These are phyloP conservation scores for Zygothrica quintamaculata DNA, from an alignment of 2,888 invertebrate genomes.

Conservation along the genomic window DNA sequence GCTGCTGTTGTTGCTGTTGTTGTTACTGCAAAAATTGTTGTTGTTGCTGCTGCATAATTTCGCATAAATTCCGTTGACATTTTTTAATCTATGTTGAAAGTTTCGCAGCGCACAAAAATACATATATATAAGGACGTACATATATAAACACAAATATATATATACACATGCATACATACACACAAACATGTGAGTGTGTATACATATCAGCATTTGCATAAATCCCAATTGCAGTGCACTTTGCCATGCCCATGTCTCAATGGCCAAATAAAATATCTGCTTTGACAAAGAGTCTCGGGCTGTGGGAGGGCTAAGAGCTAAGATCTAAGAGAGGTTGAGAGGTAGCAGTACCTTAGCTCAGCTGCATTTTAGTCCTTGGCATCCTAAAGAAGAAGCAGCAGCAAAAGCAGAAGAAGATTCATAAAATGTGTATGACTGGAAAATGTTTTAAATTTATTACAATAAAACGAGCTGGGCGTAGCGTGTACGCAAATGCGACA, in stretches of 20 bases:
- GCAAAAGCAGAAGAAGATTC: no score
- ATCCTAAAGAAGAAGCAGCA: no score
- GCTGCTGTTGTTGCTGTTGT: conserved; percentile 28
- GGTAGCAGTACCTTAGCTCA: conserved; percentile 51
- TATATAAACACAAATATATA: neutral
- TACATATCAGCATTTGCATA: conserved; percentile 70
- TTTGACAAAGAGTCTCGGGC: conserved; percentile 13
- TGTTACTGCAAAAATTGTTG: no score
- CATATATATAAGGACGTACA: conserved; percentile 4
- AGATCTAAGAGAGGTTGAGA: neutral
- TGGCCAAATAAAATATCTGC: conserved; percentile 77
- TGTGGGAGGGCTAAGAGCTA: conserved; percentile 11
- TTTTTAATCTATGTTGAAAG: conserved; percentile 77
- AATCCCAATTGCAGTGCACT: conserved; percentile 79
- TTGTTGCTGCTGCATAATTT: conserved; percentile 65
- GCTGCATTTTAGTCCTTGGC: conserved; percentile 67
- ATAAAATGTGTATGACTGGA: conserved; percentile 79
- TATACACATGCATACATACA: conserved; percentile 4
- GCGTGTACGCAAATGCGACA: conserved; percentile 74
- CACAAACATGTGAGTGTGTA: conserved; percentile 11
- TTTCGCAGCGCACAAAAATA: conserved; percentile 46
- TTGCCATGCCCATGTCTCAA: conserved; percentile 70
- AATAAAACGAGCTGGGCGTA: conserved; percentile 69
- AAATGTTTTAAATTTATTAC: conserved; percentile 81
- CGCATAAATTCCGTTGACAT: conserved; percentile 75